phyloP scores from a whole-genome alignment of 2,797 vertebrate genomes.

The Euthynnus affinis region DNA sequence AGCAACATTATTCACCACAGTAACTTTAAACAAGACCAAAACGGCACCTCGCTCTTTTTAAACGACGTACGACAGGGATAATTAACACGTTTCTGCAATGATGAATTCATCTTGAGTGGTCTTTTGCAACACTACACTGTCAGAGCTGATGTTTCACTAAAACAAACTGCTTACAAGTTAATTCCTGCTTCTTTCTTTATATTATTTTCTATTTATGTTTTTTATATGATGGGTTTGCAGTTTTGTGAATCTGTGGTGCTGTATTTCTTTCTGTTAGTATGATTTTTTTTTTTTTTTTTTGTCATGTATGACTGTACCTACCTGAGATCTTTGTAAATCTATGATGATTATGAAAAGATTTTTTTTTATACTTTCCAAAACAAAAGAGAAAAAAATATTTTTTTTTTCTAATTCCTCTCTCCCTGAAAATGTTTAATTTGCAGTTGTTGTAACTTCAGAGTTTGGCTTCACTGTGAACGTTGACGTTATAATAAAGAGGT shows the following conservation, averaged over 20 bases:
- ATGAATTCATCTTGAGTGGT: background rate
- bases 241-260: slow-evolving; percentile 16
- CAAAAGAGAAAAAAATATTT: slow-evolving; percentile 2
- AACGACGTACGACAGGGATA: background rate
- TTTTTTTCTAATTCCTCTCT: slow-evolving; percentile 22
- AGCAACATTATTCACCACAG: background rate
- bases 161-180: background rate
- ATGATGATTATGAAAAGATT: slow-evolving; percentile 10
- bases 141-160: background rate
- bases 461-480: background rate
- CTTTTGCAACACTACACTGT: slow-evolving; percentile 19
- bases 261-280: slow-evolving; percentile 4
- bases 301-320: slow-evolving; percentile 17
- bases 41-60: background rate
- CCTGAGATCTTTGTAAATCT: slow-evolving; percentile 31
- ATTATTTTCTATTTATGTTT: background rate
- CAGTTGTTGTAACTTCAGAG: background rate
- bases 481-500: background rate
- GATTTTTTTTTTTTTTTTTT: background rate
- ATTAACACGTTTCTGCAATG: background rate
- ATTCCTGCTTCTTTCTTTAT: background rate
- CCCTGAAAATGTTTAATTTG: slow-evolving; percentile 7
- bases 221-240: slow-evolving; percentile 10
- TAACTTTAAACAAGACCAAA: background rate
- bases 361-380: slow-evolving; percentile 32